Base-by-base conservation (phyloP, 92 coral and sea anemone species). In the Epizoanthus fatuus region DNA sequence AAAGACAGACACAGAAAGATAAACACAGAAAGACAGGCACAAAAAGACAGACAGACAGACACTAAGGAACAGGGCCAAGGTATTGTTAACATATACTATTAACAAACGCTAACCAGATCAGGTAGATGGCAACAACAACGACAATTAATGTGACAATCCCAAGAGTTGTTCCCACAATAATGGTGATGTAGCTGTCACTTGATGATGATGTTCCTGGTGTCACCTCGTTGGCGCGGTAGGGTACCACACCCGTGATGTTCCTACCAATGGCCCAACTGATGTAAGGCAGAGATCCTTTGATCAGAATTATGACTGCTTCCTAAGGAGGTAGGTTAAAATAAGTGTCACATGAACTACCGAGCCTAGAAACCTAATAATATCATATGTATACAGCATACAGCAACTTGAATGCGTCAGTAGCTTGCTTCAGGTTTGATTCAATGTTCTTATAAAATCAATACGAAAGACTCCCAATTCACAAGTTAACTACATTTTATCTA, bases 181-280 rank as follows among this genome's bases (percentile, higher is more conserved):
- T 19, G 12, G 25, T 4, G 11, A 42, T 6, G 15, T 32, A 22
- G 16, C 22, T 42, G 44, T 76, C n/a, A 32, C 35, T 17, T 10
- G 82, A 39, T 22, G 82, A 39, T 22, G 42, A 59, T 1, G 1
- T 60, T 11, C 25, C 51, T 14, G 70, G 71, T 4, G 53, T 42
- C 22, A 59, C 63, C 40, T 6, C 5, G 38, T 53, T 45, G 72
- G 40, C 54, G 52, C 82, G 82, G 39, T 77, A 77, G 39, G 71
- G 82, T 35, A 58, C 35, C 1, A 77, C 68, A 6, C 16, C 58
- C 8, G 82, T 77, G 57, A 77, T 77, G 64, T 77, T 77, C 44
- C 70, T 77, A 2, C 82, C 82, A 39, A 77, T 44, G 8, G 71
- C 82, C 63, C 55, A 42, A 60, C 82, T 77, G 40, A 77, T 77